phyloP scores from a whole-genome alignment of 2,888 invertebrate species.

The Xanthorhoe spadicearia region DNA sequence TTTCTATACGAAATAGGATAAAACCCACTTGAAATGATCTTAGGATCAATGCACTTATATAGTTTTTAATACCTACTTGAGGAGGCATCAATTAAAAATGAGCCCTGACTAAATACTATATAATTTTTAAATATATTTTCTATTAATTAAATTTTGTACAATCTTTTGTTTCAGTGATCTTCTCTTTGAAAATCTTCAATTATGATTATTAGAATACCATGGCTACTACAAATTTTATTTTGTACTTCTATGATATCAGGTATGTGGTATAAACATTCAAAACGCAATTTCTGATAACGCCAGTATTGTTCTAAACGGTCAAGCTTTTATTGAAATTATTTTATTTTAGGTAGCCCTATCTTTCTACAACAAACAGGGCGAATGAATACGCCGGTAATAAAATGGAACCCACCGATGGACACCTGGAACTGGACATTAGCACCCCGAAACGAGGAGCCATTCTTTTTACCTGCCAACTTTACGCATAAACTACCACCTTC shows the following conservation, averaged over 20 bases:
- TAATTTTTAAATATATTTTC: background rate
- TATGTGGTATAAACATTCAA: constrained; percentile 43
- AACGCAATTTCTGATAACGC: background rate
- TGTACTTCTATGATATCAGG: constrained; percentile 64
- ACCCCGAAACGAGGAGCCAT: constrained; percentile 72
- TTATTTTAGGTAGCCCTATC: constrained; percentile 74
- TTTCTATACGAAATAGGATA: background rate
- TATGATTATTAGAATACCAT: constrained; percentile 79
- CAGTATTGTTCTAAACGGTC: background rate
- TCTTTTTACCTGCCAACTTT: constrained; percentile 76
- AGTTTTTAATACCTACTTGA: too few relatives aligned
- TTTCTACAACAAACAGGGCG: constrained; percentile 70
- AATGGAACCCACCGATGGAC: constrained; percentile 79
- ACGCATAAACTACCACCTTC: constrained; percentile 81
- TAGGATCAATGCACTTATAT: too few relatives aligned
- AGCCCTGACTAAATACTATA: background rate
- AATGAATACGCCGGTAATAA: constrained; percentile 70
- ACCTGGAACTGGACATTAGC: constrained; percentile 76
- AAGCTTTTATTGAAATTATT: background rate
- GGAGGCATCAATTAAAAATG: too few relatives aligned
- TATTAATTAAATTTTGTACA: background rate
- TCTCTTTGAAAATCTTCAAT: constrained; percentile 54
- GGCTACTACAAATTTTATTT: constrained; percentile 63
- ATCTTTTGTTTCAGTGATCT: constrained; percentile 66
- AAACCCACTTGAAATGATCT: background rate